Conservation (phyloP, 2,888 invertebrate species). For the Drosophila suboccidentalis region DNA sequence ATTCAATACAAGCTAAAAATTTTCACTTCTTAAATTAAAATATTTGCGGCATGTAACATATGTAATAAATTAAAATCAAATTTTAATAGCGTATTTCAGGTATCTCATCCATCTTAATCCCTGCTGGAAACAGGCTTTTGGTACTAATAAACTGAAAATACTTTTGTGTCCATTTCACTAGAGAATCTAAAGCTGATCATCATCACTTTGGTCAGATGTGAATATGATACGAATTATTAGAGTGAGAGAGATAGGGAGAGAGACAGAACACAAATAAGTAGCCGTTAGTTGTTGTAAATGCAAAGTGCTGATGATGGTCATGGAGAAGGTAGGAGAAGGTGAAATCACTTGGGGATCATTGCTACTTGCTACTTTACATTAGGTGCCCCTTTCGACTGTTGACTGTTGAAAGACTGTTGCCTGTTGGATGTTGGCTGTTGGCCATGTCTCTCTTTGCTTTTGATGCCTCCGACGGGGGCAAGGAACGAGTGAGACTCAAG, state of each 20-base stretch:
- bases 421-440: slow-evolving; percentile 32
- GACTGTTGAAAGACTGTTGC: neutral
- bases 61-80: too few relatives aligned
- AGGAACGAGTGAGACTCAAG: slow-evolving; percentile 49
- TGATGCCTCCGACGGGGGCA: slow-evolving; percentile 23
- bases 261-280: slow-evolving; percentile 46
- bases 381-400: neutral
- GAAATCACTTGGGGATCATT: slow-evolving; percentile 58
- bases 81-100: too few relatives aligned
- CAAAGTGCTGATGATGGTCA: slow-evolving; percentile 30
- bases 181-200: slow-evolving; percentile 22
- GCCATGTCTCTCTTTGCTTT: slow-evolving; percentile 60
- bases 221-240: slow-evolving; percentile 13
- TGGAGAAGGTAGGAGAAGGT: slow-evolving; percentile 16
- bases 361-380: slow-evolving; percentile 72
- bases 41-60: too few relatives aligned
- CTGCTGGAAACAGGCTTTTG: too few relatives aligned
- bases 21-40: too few relatives aligned
- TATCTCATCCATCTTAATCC: too few relatives aligned
- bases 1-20: too few relatives aligned
- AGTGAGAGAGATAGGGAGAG: neutral
- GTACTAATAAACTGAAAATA: neutral
- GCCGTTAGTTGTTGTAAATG: slow-evolving; percentile 38
- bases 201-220: slow-evolving; percentile 9
- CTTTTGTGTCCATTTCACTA: neutral